Percentiles rank a stretch among this genome's conserved stretches.
These are phyloP conservation scores for Anguilla rostrata DNA, from an alignment of 2,113 vertebrate species.

Conservation along the genomic window DNA sequence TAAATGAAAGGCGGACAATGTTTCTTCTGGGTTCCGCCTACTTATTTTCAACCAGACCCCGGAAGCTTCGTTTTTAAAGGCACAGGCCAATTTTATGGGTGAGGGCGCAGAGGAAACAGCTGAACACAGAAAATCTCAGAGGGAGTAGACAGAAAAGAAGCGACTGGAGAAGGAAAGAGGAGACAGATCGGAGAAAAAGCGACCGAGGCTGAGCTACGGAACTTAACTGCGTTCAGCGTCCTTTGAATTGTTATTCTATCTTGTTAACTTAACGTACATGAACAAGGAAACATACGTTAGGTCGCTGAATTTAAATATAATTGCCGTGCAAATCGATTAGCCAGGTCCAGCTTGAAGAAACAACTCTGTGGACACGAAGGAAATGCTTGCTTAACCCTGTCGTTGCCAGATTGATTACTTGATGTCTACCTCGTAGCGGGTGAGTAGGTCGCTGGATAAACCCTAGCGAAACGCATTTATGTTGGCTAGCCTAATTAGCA, in stretches of 20 bases:
- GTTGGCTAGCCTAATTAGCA: background rate
- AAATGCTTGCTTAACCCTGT: conserved; percentile 22
- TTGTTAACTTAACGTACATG: background rate
- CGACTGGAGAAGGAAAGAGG: background rate
- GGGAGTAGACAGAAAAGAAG: conserved; percentile 6
- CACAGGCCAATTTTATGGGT: conserved; percentile 4
- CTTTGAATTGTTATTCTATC: background rate
- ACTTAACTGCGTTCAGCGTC: conserved; percentile 1
- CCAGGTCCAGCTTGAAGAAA: conserved; percentile 2
- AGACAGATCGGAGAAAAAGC: background rate
- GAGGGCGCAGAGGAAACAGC: conserved; percentile 18
- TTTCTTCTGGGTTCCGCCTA: background rate
- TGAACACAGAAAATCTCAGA: conserved; percentile 2
- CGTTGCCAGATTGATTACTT: background rate
- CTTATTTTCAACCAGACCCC: conserved; percentile 25
- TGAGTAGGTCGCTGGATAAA: conserved; percentile 1
- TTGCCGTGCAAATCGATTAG: background rate
- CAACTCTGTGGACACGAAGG: conserved; percentile 11
- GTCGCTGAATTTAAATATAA: background rate
- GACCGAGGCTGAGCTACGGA: background rate
- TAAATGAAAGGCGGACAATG: conserved; percentile 31
- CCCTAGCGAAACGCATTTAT: background rate
- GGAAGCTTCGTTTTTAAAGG: conserved; percentile 31
- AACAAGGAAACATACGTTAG: background rate
- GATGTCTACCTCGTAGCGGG: background rate